These are phyloP conservation scores for Leptocoma aspasia DNA, from an alignment of 2,113 vertebrate species.

Conservation along the genomic window DNA sequence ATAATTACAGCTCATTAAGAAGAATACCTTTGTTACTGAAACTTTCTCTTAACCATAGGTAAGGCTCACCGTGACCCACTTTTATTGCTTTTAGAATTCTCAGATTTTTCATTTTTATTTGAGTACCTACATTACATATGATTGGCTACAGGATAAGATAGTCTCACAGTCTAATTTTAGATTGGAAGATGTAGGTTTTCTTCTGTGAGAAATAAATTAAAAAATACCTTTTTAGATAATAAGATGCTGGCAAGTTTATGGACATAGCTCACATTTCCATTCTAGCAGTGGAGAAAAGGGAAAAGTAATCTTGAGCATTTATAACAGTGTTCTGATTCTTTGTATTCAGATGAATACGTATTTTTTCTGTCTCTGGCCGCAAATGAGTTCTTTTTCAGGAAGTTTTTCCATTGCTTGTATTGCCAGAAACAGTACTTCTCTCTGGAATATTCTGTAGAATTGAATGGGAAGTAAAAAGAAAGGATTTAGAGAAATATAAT, in stretches of 20 bases:
- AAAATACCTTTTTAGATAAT: conserved; percentile 62
- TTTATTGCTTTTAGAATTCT: conserved; percentile 55
- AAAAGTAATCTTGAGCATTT: background rate
- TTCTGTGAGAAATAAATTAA: conserved; percentile 67
- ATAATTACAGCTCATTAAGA: conserved; percentile 57
- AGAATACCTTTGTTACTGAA: conserved; percentile 49
- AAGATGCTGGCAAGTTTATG: conserved; percentile 60
- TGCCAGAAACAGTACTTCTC: background rate
- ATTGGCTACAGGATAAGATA: conserved; percentile 55
- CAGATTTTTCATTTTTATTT: conserved; percentile 61
- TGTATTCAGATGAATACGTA: background rate
- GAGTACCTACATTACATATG: conserved; percentile 54
- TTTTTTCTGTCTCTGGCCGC: background rate
- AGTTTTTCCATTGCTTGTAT: background rate
- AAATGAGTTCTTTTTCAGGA: background rate
- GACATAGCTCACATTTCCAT: conserved; percentile 43
- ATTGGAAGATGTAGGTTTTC: conserved; percentile 56
- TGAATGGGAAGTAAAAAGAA: background rate
- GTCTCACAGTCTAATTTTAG: conserved; percentile 68
- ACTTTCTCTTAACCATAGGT: conserved; percentile 57
- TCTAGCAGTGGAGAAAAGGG: background rate
- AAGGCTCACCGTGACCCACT: conserved; percentile 64
- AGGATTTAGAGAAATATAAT: background rate
- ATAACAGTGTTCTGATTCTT: conserved; percentile 20
- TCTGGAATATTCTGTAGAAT: background rate